These are phyloP conservation scores for Psilopogon haemacephalus DNA, from an alignment of 2,113 vertebrate species.

Conservation along the genomic window DNA sequence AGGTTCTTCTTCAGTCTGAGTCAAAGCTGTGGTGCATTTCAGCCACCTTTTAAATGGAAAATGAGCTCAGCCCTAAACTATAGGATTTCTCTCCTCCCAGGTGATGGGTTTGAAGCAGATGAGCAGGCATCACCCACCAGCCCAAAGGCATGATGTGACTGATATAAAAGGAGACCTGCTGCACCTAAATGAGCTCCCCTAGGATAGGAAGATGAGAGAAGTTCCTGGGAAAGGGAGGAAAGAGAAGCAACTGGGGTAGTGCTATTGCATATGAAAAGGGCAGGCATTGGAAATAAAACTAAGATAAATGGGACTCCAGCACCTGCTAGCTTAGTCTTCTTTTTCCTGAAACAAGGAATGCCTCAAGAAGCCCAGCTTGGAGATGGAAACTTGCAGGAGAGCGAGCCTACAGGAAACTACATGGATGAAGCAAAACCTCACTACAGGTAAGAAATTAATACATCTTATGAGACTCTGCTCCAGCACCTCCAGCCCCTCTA, in stretches of 20 bases:
- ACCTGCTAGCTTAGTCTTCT: neutral
- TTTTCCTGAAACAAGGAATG: neutral
- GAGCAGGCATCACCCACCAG: neutral
- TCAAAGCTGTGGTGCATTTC: no score
- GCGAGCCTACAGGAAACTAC: neutral
- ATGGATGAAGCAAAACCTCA: neutral
- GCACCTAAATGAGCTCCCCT: neutral
- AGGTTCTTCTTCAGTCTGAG: neutral
- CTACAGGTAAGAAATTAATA: neutral
- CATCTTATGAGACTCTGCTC: neutral
- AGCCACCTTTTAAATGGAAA: neutral
- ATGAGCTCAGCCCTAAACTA: neutral
- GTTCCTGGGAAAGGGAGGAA: neutral
- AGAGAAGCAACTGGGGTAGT: neutral
- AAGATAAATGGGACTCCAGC: neutral
- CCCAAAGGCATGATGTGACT: neutral
- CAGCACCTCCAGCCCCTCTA: neutral
- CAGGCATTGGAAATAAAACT: fast-evolving
- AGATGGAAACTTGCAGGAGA: neutral
- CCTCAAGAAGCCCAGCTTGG: neutral
- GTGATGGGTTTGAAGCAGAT: neutral
- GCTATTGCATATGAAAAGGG: neutral
- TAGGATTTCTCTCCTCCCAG: neutral
- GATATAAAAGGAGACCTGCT: neutral
- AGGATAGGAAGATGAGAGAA: neutral